Percentiles rank a stretch among this genome's conserved stretches.
Conservation (phyloP, 2,113 vertebrate species). For the Enhydra lutris region DNA sequence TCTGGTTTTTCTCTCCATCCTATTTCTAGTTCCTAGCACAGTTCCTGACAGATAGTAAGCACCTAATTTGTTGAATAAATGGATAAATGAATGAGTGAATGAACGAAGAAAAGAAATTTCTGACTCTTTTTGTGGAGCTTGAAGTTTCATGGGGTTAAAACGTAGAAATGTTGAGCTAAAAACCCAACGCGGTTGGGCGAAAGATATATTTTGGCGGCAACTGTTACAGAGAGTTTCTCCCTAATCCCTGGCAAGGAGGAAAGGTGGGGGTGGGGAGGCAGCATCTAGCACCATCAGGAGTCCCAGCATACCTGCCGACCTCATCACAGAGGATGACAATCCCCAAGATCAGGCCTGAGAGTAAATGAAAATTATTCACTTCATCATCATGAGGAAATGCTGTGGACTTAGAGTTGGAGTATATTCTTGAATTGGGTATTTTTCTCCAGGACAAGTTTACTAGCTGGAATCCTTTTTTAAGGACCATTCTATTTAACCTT, state of each 20-base stretch:
- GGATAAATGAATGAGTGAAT: background rate
- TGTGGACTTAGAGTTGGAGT: slow-evolving; percentile 11
- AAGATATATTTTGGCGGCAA: background rate
- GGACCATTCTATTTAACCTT: slow-evolving; percentile 45
- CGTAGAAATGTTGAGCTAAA: background rate
- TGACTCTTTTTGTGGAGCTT: background rate
- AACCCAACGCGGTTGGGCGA: background rate
- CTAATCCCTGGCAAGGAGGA: background rate
- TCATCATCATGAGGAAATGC: background rate
- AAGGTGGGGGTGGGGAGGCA: background rate
- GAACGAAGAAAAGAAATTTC: background rate
- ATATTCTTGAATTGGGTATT: slow-evolving; percentile 35
- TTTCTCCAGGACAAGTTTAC: slow-evolving; percentile 42
- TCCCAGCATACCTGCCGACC: background rate
- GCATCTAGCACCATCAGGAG: background rate
- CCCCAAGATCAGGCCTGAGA: background rate
- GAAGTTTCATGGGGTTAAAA: background rate
- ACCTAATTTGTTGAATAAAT: background rate
- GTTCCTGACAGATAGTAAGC: background rate
- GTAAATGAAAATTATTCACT: slow-evolving; percentile 33
- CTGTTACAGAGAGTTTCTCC: background rate
- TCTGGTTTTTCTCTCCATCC: background rate
- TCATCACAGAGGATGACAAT: background rate
- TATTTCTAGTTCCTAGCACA: background rate
- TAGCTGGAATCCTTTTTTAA: slow-evolving; percentile 53